Evolutionary conservation across 2,888 invertebrate genomes (phyloP).

Genomic region (Apantesis nais): DNA sequence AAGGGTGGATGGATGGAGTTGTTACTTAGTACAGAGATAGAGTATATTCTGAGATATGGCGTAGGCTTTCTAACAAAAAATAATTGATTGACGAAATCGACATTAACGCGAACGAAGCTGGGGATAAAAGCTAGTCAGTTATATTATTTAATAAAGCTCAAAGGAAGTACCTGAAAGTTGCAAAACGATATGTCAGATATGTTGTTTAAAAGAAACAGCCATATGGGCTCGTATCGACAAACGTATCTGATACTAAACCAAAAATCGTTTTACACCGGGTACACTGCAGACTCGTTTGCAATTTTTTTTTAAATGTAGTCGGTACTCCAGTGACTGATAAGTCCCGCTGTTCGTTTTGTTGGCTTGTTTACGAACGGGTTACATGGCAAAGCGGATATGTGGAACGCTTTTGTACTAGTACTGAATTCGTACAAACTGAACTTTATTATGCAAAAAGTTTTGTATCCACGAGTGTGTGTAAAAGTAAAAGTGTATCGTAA

Average conservation of each 20-base stretch:
- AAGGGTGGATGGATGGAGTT: neutral
- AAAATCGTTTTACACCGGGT: conserved; percentile 27
- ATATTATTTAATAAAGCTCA: neutral
- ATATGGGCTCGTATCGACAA: conserved; percentile 28
- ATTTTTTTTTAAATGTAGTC: conserved; percentile 12
- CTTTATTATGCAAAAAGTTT: conserved; percentile 15
- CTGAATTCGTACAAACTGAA: conserved; percentile 8
- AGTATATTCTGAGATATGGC: too few species aligned
- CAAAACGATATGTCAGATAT: neutral
- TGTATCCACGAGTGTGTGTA: neutral
- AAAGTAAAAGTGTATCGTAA: conserved; percentile 2
- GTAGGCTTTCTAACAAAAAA: too few species aligned
- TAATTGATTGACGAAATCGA: too few species aligned
- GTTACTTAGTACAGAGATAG: neutral
- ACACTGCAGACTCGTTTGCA: conserved; percentile 13
- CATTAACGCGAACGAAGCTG: too few species aligned
- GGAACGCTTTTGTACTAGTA: conserved; percentile 3
- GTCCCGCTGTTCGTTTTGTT: conserved; percentile 42
- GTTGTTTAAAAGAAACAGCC: conserved; percentile 7
- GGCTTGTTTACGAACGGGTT: conserved; percentile 43
- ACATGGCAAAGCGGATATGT: conserved; percentile 6
- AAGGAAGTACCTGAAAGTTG: neutral
- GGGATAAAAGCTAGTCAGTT: neutral
- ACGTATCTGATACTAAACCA: conserved; percentile 32
- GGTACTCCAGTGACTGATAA: conserved; percentile 34